These are phyloP conservation scores for Gobio gobio DNA, from an alignment of 2,113 vertebrate species.

Conservation along the genomic window DNA sequence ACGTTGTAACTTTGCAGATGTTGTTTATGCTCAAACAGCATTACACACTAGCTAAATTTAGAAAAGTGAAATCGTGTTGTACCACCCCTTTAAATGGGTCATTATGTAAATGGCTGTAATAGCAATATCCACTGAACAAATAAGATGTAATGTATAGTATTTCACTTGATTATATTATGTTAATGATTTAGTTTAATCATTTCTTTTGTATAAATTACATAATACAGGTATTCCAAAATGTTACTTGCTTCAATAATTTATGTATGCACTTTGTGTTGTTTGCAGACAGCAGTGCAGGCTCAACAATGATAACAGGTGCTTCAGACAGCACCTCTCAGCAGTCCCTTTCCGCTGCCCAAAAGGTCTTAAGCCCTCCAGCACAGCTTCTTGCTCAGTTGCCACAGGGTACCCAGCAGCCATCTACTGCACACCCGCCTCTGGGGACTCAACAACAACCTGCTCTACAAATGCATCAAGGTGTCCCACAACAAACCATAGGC, in stretches of 20 bases:
- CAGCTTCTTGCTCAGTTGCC: constrained; percentile 70
- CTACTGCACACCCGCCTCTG: constrained; percentile 73
- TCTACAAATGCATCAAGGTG: constrained; percentile 56
- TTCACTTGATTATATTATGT: not conserved
- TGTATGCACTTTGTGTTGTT: constrained; percentile 8
- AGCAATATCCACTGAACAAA: not conserved
- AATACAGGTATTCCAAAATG: not conserved
- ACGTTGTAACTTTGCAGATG: no score
- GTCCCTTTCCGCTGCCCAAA: constrained; percentile 75
- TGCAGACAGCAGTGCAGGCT: constrained; percentile 85
- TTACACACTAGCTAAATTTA: no score
- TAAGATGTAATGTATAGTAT: not conserved
- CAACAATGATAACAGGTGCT: constrained; percentile 82
- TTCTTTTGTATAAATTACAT: not conserved
- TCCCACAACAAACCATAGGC: constrained; percentile 59
- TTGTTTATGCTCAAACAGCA: no score
- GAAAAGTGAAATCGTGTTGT: no score
- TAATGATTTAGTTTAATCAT: not conserved
- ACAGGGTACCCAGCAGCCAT: constrained; percentile 68
- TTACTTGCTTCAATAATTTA: not conserved
- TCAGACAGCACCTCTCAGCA: constrained; percentile 85
- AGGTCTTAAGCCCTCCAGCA: constrained; percentile 69
- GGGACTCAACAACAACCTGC: constrained; percentile 58
- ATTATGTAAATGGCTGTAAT: not conserved
- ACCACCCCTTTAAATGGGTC: not conserved